Conservation (phyloP, 1,140 invertebrate species). For the Phymastichus coffea region DNA sequence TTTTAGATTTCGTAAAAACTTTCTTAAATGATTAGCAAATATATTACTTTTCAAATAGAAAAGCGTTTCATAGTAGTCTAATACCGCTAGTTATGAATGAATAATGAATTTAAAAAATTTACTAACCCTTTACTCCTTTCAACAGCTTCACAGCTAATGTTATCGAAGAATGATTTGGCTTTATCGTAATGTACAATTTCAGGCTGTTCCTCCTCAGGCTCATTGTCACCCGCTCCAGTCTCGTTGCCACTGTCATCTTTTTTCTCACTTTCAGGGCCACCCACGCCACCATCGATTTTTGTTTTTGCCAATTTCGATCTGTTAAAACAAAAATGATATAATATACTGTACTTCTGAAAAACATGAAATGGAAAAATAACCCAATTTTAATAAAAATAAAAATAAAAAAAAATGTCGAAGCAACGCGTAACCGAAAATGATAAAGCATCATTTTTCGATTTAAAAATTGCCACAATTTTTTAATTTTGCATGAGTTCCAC, state of each 20-base stretch:
- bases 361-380: background rate
- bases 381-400: no score
- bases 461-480: constrained; percentile 38
- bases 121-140: constrained; percentile 81
- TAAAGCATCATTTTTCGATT: constrained; percentile 25
- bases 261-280: constrained; percentile 73
- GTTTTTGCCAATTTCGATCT: constrained; percentile 77
- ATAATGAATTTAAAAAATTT: background rate
- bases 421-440: constrained; percentile 37
- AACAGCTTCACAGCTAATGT: constrained; percentile 96
- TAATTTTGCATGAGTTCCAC: constrained; percentile 45
- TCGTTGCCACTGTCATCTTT: constrained; percentile 85
- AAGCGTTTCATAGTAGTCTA: no score
- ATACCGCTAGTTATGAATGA: no score
- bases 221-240: constrained; percentile 75
- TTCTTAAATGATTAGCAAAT: no score
- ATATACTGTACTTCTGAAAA: background rate
- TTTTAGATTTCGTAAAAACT: no score
- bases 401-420: no score
- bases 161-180: constrained; percentile 98
- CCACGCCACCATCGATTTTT: constrained; percentile 71
- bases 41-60: no score
- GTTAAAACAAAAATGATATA: constrained; percentile 10
- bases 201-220: constrained; percentile 76
- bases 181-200: constrained; percentile 86